Base-by-base conservation (phyloP, 2,888 invertebrate species). In the Tetramorium bicarinatum region DNA sequence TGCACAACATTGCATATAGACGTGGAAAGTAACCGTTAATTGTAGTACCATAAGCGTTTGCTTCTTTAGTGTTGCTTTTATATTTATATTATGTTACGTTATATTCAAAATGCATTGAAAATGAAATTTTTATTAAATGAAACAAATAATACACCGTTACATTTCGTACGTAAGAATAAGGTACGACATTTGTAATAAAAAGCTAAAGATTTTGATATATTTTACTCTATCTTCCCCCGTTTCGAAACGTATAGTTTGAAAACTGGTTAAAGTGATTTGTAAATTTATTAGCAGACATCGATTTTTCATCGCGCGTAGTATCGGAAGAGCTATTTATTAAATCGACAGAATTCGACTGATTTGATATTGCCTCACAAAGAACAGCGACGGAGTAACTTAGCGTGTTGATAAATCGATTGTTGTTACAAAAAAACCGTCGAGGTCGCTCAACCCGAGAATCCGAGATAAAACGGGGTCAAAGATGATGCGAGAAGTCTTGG, bases 381-480 rank as follows among this genome's bases (percentile, higher is more conserved):
- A 11, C 61, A 41, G n/a, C 13, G n/a, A n/a, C 49, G 11, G 34
- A 44, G 18, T 21, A 18, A 54, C 13, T 44, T 62, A 0, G 44
- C 44, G 29, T 21, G 38, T 18, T 21, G 56, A 59, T 71, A 54
- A 77, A 49, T 18, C 21, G 44, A 44, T 47, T 34, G 41, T 56
- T 18, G 29, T 47, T 52, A 11, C 66, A 25, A 67, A 18, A 62
- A 83, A 80, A 62, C 2, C 21, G 41, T 41, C 9, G 67, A 85
- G 81, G 80, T 85, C 66, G 25, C 49, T 85, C 69, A 82, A 74
- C 86, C 86, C 71, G n/a, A 62, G 59, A 64, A 34, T 38, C 41
- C 38, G 15, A 76, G 90, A 90, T 90, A 90, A 86, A 49, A 69
- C 13, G 61, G n/a, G 83, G 82, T 87, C 71, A 86, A 83, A 87